Evolutionary conservation across 2,888 invertebrate species (phyloP).

Genomic region (Sepioteuthis lessoniana): DNA sequence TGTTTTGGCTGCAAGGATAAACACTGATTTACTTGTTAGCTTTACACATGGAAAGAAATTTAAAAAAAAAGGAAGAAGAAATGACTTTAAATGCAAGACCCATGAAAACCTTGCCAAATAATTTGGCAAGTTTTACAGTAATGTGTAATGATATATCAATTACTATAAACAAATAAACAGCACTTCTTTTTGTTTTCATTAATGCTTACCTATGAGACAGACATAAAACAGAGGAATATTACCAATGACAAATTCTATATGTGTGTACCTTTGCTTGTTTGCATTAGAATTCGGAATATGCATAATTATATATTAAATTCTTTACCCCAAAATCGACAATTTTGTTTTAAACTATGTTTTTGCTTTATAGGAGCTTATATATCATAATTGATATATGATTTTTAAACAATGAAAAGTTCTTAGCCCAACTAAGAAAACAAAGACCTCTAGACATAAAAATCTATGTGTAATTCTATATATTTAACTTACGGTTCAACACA

Average conservation of each 20-base stretch:
- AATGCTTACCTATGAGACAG: not conserved
- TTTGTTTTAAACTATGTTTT: too few relatives aligned
- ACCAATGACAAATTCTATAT: not conserved
- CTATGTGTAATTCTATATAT: too few relatives aligned
- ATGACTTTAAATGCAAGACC: not conserved
- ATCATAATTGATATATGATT: too few relatives aligned
- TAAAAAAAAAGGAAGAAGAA: too few relatives aligned
- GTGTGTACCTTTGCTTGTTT: not conserved
- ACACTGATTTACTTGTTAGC: not conserved
- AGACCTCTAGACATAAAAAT: too few relatives aligned
- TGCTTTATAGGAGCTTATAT: too few relatives aligned
- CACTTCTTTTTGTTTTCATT: not conserved
- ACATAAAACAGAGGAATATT: not conserved
- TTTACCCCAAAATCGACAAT: too few relatives aligned
- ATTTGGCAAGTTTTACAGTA: not conserved
- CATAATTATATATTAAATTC: not conserved
- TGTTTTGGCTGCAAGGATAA: slow-evolving; percentile 10
- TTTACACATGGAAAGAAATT: not conserved
- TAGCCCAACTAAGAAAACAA: too few relatives aligned
- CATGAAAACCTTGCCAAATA: not conserved
- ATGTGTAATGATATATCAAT: not conserved
- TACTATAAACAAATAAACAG: not conserved
- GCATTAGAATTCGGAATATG: not conserved
- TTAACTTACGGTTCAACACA: too few relatives aligned
- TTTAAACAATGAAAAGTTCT: too few relatives aligned